These are phyloP conservation scores for Nasua narica DNA, from an alignment of 2,797 vertebrate genomes.

Conservation along the genomic window DNA sequence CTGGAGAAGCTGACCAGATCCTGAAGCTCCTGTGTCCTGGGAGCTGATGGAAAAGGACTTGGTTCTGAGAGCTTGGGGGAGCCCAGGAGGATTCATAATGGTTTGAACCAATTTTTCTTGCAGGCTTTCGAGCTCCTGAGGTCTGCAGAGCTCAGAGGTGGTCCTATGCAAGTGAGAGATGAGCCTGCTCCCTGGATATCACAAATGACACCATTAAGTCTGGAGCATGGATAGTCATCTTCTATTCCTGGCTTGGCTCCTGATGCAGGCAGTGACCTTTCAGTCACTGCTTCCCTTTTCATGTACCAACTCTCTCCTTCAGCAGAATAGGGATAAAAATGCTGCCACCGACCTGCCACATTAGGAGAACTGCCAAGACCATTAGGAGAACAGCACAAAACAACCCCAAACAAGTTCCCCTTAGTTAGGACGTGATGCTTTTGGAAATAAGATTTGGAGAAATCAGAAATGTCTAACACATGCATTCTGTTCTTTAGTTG, in stretches of 20 bases:
- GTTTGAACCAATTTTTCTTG: neutral
- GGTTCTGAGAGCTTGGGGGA: neutral
- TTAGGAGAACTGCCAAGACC: neutral
- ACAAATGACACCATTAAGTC: neutral
- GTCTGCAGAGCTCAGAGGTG: neutral
- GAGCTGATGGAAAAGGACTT: neutral
- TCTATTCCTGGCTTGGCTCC: neutral
- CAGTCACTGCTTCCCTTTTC: neutral
- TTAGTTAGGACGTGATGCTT: neutral
- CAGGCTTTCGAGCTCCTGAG: neutral
- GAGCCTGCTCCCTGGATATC: neutral
- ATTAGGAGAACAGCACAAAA: neutral
- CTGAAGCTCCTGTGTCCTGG: neutral
- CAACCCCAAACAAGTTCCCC: neutral
- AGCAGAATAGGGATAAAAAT: conserved; percentile 1
- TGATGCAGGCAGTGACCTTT: neutral
- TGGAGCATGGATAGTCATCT: neutral
- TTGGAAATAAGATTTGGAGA: conserved; percentile 11
- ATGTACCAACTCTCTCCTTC: neutral
- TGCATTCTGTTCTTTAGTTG: neutral
- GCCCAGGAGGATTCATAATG: neutral
- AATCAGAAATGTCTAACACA: neutral
- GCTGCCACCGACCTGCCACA: neutral
- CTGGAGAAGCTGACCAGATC: neutral
- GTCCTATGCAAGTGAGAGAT: neutral